Conservation (phyloP, 2,113 vertebrate genomes). For the Aspidoscelis tigris region DNA sequence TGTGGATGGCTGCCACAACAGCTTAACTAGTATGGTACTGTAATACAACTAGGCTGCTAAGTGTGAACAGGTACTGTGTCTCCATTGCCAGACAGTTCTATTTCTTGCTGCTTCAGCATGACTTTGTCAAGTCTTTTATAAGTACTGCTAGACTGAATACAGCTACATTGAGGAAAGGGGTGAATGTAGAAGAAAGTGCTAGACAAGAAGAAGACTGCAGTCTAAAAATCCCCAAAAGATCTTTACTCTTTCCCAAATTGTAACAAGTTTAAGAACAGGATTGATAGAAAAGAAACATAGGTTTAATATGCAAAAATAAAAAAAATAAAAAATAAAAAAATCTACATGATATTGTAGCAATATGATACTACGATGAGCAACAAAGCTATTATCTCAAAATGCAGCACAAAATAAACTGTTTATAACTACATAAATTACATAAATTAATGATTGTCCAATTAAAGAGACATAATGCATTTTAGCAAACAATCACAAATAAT, state of each 20-base stretch:
- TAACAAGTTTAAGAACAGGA: not conserved
- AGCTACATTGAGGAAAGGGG: not conserved
- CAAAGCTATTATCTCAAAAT: slow-evolving; percentile 49
- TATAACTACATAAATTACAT: slow-evolving; percentile 23
- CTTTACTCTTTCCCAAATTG: slow-evolving; percentile 14
- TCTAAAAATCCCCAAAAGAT: slow-evolving; percentile 9
- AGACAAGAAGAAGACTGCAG: not conserved
- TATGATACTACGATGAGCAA: not conserved
- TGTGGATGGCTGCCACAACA: no score
- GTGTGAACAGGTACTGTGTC: no score
- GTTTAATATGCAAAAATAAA: no score
- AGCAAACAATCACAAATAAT: not conserved
- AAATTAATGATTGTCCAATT: slow-evolving; percentile 31
- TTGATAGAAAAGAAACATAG: slow-evolving; percentile 31
- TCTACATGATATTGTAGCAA: slow-evolving; percentile 37
- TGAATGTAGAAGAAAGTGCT: not conserved
- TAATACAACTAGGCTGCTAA: no score
- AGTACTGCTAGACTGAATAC: not conserved
- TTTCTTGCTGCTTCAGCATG: not conserved
- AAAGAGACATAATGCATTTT: slow-evolving; percentile 30
- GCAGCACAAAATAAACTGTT: not conserved
- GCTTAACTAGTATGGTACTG: no score
- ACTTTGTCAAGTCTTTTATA: not conserved
- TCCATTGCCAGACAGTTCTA: not conserved
- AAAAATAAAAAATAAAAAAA: no score